Base-by-base conservation (phyloP, 2,888 invertebrate species). In the Asteroscopus sphinx region DNA sequence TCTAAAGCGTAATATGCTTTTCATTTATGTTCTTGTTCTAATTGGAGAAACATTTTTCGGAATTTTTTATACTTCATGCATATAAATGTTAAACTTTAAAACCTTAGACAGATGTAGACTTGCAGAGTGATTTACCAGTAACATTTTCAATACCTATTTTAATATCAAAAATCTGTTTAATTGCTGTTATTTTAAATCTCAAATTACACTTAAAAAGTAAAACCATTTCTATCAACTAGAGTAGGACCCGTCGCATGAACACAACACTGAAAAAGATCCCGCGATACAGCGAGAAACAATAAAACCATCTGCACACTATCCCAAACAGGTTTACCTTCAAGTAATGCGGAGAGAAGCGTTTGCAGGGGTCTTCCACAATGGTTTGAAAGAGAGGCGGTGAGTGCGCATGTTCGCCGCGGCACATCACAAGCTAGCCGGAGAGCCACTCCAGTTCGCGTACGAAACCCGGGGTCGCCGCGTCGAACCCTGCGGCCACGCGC, bases 391-490 rank as follows among this genome's bases (percentile, higher is more conserved):
- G 82, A 81, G 85, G 83, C 79, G 77, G 77, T 80, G 81, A 90
- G 87, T 91, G 92, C 92, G 92, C 93, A 92, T 93, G 92, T 83
- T 66, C 79, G 80, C 69, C 87, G 87, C 85, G 81, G 83, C 80
- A 79, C 82, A 81, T 77, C 79, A 77, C 81, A 71, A 77, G 79
- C 79, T 77, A 69, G 75, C 79, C 67, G 46, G 74, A 82, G 78
- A 67, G 71, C 77, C 84, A 79, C 85, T 87, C 83, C 90, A 92
- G 93, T 92, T 80, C 76, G 82, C 81, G 78, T 76, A 82, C 77
- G 79, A 77, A 79, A 76, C 73, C 80, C 86, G 79, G 77, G 74
- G 83, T 82, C 73, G 81, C 61, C 79, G 80, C 81, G 83, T 77
- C 74, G 69, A 78, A 64, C 76, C 78, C 61, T 68, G 78, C 59